Evolutionary conservation across 1,140 invertebrate species (phyloP), one percentile per base, ranked within the genome.

Genomic region (Zaprionus kolodkinae): DNA sequence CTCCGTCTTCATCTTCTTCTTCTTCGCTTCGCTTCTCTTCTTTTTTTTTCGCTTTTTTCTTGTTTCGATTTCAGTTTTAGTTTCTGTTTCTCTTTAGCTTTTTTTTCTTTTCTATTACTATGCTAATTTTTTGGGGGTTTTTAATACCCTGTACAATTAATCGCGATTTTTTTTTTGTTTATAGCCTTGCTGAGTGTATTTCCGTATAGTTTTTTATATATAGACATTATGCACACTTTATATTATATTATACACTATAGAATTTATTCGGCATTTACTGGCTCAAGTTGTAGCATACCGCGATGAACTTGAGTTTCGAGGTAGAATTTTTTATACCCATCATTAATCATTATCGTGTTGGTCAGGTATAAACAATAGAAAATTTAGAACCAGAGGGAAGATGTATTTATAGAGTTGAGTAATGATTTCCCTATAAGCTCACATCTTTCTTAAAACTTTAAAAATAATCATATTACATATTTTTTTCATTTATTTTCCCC

Each of bases 31-130:
- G n/a, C 13, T 61, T 40, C 54, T 40, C 27, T 27, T 73, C 17
- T 30, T 25, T 72, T 36, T 61, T 56, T 69, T 72, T 72, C 52
- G 2, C 11, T 21, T 6, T 59, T 50, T 68, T 59, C 25, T 50
- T 36, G 13, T 40, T 55, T 64, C 11, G n/a, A 9, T 55, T 56
- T 66, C 52, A 12, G 21, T 48, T 48, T 71, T 1, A 6, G 36
- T 64, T 33, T 33, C 57, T 1, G 21, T 72, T 48, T 21, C 21
- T 21, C 1, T 21, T 64, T 15, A 40, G 21, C 45, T 35, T 50
- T 56, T 35, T 50, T 36, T 30, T 30, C 21, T 50, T 6, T 1
- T 50, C 11, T 50, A 50, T 50, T 50, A 50, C 17, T 12, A 50
- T 50, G 45, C 45, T 17, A 12, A 50, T 21, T 50, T 25, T 21